Evolutionary conservation across 1,140 invertebrate species (phyloP), one percentile per base, ranked within the genome.

Genomic region (Drosophila seguyi): DNA sequence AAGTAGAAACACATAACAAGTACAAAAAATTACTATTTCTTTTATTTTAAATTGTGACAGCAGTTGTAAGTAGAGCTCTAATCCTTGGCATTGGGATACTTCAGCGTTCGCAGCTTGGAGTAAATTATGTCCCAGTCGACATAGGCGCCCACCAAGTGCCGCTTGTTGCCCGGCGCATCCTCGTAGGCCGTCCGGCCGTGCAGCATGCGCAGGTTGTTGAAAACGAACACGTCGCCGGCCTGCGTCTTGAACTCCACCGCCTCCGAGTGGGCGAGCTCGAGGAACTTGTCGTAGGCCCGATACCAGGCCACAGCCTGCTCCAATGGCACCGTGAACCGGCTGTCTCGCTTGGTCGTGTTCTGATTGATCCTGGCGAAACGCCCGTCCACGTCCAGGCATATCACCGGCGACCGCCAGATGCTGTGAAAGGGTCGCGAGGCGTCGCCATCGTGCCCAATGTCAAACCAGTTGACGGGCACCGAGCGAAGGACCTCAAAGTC

Each of bases 121-220:
- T 95, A 95, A 39, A 95, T 94, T 79, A 95, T 94, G 92, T 96
- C 96, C 95, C 95, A 96, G 82, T 96, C 96, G 0, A 96, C 75
- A 87, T 96, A 96, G 29, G 93, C 95, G 6, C 96, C 96, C 61
- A 96, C 94, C 1, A 96, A 79, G 81, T 95, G 94, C 31, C 96
- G 92, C 20, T 94, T 93, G 72, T 95, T 95, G 13, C 93, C 78
- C 6, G 81, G 67, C 0, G 91, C 93, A 66, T 95, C 94, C 69
- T 94, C 92, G 85, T 96, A 96, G 3, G 93, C 94, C 47, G 93
- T 94, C 48, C 96, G 93, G 3, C 95, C 95, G 84, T 96, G 96
- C 5, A 96, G 68, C 52, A 96, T 84, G 76, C 96, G 93, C 52
- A 94, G 93, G 80, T 96, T 96, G 86, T 96, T 95, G 80, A 96